These are phyloP conservation scores for Yoshiicerus persimilis DNA, from an alignment of 1,140 invertebrate species.

Conservation along the genomic window DNA sequence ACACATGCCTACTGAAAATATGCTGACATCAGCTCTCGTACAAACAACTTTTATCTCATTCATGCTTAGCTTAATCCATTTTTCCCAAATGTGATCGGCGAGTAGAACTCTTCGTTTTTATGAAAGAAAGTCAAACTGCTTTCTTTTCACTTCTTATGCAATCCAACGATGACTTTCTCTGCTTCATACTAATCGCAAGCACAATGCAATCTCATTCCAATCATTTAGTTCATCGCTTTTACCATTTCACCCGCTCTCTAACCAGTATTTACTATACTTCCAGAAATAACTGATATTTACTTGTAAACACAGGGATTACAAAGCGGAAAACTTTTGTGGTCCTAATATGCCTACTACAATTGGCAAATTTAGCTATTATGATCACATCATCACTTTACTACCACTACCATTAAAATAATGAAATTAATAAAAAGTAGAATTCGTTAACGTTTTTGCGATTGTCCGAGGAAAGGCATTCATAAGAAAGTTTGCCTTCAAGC, in stretches of 20 bases:
- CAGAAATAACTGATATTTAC: neutral
- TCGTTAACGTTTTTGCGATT: no score
- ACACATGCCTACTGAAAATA: neutral
- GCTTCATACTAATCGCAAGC: neutral
- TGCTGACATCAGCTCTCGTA: neutral
- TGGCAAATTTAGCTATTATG: no score
- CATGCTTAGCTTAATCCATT: constrained; percentile 46
- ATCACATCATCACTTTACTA: no score
- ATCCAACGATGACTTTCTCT: neutral
- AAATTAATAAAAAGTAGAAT: no score
- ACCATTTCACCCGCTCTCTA: neutral
- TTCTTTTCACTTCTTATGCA: neutral
- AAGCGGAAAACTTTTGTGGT: neutral
- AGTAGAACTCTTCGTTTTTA: neutral
- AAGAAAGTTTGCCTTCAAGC: no score
- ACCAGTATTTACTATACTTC: neutral
- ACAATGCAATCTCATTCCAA: neutral
- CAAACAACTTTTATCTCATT: constrained; percentile 40
- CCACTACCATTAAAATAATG: no score
- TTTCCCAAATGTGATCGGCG: constrained; percentile 7
- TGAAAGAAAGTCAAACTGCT: neutral
- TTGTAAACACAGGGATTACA: no score
- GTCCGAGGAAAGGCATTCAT: no score
- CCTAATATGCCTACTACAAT: no score
- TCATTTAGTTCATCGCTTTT: neutral